phyloP scores from a whole-genome alignment of 2,113 vertebrate species.

The Oenanthe oenanthe region DNA sequence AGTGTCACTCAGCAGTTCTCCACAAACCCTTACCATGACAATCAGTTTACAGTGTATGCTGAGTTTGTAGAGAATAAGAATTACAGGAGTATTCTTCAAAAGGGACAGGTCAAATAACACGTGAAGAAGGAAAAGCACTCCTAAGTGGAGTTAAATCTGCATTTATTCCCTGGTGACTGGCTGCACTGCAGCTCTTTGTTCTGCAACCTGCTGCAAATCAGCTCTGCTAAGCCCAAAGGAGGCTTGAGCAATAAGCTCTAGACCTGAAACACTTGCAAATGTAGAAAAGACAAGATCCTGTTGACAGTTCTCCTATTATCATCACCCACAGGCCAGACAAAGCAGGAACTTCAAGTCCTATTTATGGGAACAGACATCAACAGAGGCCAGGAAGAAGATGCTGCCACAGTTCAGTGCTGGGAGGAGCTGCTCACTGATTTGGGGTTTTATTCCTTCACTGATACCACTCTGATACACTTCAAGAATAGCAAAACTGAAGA shows the following conservation, averaged over 20 bases:
- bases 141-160: neutral
- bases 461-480: neutral
- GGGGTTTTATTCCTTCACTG: neutral
- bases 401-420: neutral
- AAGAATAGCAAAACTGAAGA: neutral
- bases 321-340: neutral
- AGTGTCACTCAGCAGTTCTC: neutral
- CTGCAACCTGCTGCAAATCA: neutral
- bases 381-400: neutral
- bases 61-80: neutral
- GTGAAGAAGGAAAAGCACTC: neutral
- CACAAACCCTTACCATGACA: fast-evolving
- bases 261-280: neutral
- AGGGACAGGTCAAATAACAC: neutral
- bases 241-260: neutral
- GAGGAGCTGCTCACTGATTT: neutral
- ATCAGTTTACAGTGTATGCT: neutral
- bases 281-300: neutral
- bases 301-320: neutral
- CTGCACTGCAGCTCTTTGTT: neutral
- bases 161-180: neutral
- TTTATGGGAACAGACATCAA: neutral
- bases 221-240: neutral
- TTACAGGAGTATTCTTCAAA: neutral
- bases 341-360: fast-evolving